A percentile compares a stretch with the other conserved stretches of the same genome.
Conservation (phyloP, 2,113 vertebrate genomes). For the Oncorhynchus mykiss region DNA sequence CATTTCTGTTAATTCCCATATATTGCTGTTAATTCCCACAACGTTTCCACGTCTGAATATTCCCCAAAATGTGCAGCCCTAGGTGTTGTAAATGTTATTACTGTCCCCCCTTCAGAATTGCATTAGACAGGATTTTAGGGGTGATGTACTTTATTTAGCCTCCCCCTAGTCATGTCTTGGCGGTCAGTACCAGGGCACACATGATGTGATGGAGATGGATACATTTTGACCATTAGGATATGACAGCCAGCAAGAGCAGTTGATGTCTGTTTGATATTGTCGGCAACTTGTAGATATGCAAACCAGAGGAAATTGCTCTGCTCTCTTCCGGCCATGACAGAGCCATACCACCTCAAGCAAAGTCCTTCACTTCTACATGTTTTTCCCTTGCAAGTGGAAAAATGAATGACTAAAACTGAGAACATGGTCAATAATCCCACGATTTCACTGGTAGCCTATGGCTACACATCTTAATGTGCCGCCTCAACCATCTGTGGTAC, state of each 20-base stretch:
- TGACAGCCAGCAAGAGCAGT: not conserved
- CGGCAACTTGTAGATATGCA: conserved; percentile 28
- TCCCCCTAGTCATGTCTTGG: too few species aligned
- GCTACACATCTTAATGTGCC: not conserved
- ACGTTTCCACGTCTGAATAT: too few species aligned
- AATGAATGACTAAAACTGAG: not conserved
- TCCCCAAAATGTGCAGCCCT: too few species aligned
- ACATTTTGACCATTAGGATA: conserved; percentile 5
- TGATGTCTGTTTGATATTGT: conserved; percentile 22
- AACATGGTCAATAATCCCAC: not conserved
- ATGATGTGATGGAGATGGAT: conserved; percentile 6
- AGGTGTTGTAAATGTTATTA: too few species aligned
- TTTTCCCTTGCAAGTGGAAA: not conserved
- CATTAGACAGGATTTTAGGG: too few species aligned
- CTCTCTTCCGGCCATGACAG: not conserved
- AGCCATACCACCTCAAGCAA: not conserved
- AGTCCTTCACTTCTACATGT: not conserved
- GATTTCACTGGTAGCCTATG: not conserved
- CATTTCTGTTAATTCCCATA: too few species aligned
- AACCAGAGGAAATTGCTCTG: not conserved
- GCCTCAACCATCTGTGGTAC: not conserved
- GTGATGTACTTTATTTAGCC: too few species aligned
- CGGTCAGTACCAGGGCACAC: too few species aligned
- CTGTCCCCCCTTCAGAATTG: too few species aligned
- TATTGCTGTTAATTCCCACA: too few species aligned